Percentiles rank a stretch among this genome's conserved stretches.
phyloP scores from a whole-genome alignment of 2,797 vertebrate genomes.

The Scomberomorus guttatus region DNA sequence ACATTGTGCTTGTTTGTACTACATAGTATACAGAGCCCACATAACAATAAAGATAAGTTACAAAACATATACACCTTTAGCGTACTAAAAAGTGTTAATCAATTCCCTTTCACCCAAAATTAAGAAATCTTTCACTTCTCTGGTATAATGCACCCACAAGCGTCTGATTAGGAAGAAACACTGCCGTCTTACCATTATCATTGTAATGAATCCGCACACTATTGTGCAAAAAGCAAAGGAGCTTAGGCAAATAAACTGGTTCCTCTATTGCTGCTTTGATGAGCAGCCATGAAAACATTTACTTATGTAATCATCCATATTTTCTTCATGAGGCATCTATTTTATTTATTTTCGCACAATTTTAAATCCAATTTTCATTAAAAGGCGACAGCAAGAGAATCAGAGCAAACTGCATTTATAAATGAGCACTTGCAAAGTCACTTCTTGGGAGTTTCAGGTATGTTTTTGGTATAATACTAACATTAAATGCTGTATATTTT shows the following conservation, averaged over 20 bases:
- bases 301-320: conserved; percentile 47
- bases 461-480: conserved; percentile 21
- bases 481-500: neutral
- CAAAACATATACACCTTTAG: conserved; percentile 15
- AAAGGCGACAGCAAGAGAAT: neutral
- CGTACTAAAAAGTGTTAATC: conserved; percentile 16
- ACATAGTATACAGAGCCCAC: neutral
- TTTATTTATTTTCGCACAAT: conserved; percentile 4
- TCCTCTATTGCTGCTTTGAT: conserved; percentile 42
- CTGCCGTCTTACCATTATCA: conserved; percentile 47
- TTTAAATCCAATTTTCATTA: conserved; percentile 27
- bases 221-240: conserved; percentile 53
- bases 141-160: conserved; percentile 15
- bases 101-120: conserved; percentile 14
- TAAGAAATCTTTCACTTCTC: conserved; percentile 15
- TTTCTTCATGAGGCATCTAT: conserved; percentile 12
- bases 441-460: conserved; percentile 6
- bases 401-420: neutral
- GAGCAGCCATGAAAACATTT: conserved; percentile 45
- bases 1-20: neutral
- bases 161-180: conserved; percentile 44
- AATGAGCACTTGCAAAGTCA: neutral
- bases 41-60: neutral
- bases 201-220: conserved; percentile 58
- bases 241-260: conserved; percentile 55